Evolutionary conservation across 1,140 invertebrate genomes (phyloP).

Genomic region (Battus philenor): DNA sequence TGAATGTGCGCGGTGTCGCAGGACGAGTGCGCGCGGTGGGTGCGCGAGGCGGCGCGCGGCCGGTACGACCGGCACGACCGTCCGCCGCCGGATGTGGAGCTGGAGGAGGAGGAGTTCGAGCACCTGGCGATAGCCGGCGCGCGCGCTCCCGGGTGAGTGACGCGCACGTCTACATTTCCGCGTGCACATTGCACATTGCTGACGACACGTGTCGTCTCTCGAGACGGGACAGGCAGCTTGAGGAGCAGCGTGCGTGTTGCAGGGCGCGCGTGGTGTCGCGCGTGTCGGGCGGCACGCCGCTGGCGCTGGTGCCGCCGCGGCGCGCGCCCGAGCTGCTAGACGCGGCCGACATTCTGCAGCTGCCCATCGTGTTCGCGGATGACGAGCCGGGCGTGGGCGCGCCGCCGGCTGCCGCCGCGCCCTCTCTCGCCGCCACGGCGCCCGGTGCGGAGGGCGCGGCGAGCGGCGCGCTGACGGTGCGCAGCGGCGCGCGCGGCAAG

Average conservation of each 20-base stretch:
- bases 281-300: conserved; percentile 37
- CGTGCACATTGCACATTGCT: background rate
- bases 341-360: conserved; percentile 51
- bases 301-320: conserved; percentile 23
- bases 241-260: background rate
- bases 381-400: conserved; percentile 19
- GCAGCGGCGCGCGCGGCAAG: conserved; percentile 72
- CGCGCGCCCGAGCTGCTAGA: conserved; percentile 20
- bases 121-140: background rate
- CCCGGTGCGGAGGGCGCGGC: conserved; percentile 75
- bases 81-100: conserved; percentile 12
- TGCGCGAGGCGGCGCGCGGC: conserved; percentile 5
- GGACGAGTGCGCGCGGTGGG: conserved; percentile 50
- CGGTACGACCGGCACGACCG: background rate
- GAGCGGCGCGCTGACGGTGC: conserved; percentile 78
- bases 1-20: conserved; percentile 16
- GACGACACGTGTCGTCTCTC: too few species aligned
- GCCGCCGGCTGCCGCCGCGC: too few species aligned
- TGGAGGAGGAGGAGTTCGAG: background rate
- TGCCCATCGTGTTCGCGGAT: conserved; percentile 46
- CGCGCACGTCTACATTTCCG: background rate
- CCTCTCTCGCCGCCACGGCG: too few species aligned
- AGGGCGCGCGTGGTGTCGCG: conserved; percentile 43
- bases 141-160: background rate
- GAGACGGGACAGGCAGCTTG: too few species aligned